Base-by-base conservation (phyloP, 2,797 vertebrate species). In the Parotocinclus haroldoi region DNA sequence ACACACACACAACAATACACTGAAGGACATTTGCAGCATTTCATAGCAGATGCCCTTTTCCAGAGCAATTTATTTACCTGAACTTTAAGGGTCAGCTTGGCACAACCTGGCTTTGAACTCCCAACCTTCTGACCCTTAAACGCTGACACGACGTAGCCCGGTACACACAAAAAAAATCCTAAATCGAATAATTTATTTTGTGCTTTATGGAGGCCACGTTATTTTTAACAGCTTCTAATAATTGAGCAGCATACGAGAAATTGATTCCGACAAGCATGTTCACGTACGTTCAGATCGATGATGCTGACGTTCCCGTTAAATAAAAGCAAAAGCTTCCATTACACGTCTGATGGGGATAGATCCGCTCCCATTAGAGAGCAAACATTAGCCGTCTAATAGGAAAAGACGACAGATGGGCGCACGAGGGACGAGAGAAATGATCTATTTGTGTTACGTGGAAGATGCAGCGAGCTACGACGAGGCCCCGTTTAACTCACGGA, bases 231-330 rank as follows among this genome's bases (percentile, higher is more conserved):
- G 36, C 19, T 57, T 11, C 4, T 40, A 54, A 58, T 69, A 61
- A 73, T 68, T 56, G 52, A 42, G 9, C 53, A 36, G 39, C 16
- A 56, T 55, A 12, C 0, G 11, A 58, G 66, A 60, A 57, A 49
- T 71, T 60, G 27, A 38, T 66, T 72, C 13, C 49, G 44, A 39
- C 39, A 12, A 56, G 38, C 36, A 44, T 60, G 64, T 68, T 66
- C 53, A 50, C 63, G 18, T 58, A 67, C 63, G 74, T 59, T 64
- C 58, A 52, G 74, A 79, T 64, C 57, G 58, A 76, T 74, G 68
- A 54, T 74, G 71, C 74, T 60, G 76, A 72, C 51, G n/a, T 72
- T 68, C 57, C 18, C 51, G 66, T 79, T 76, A 74, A 73, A 61
- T 59, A 64, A 69, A 67, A 65, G 71, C 42, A 66, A 66, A 69